Conservation (phyloP, 2,888 invertebrate genomes). For the Amiota minor region DNA sequence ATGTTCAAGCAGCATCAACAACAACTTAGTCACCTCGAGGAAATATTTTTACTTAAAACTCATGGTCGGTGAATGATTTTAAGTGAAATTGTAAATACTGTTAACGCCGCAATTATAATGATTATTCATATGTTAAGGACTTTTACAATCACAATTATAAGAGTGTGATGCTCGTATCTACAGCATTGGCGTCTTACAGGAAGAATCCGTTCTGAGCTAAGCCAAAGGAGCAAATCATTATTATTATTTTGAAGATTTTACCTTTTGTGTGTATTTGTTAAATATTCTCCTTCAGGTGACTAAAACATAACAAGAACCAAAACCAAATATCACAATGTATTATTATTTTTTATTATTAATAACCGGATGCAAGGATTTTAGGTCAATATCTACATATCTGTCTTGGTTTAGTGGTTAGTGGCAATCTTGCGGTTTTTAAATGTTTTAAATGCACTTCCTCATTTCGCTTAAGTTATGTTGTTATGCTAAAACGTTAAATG, state of each 20-base stretch:
- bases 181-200: slow-evolving; percentile 12
- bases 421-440: too few species aligned
- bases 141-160: too few species aligned
- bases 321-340: background rate
- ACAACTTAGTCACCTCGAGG: slow-evolving; percentile 63
- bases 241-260: slow-evolving; percentile 17
- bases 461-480: slow-evolving; percentile 50
- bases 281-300: slow-evolving; percentile 63
- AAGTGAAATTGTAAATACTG: slow-evolving; percentile 5
- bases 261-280: slow-evolving; percentile 46
- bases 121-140: too few species aligned
- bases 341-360: background rate
- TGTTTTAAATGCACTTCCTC: slow-evolving; percentile 51
- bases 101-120: too few species aligned
- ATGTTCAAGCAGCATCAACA: slow-evolving; percentile 61
- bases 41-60: slow-evolving; percentile 41
- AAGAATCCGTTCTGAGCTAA: background rate
- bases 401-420: too few species aligned
- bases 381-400: too few species aligned
- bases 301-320: slow-evolving; percentile 60
- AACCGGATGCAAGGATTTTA: too few species aligned
- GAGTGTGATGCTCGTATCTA: too few species aligned
- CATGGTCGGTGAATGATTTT: slow-evolving; percentile 26
- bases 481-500: slow-evolving; percentile 46
- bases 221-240: too few species aligned